Evolutionary conservation across 2,888 invertebrate species (phyloP), one percentile per base, ranked within the genome.

Genomic region (Troides oblongomaculatus): DNA sequence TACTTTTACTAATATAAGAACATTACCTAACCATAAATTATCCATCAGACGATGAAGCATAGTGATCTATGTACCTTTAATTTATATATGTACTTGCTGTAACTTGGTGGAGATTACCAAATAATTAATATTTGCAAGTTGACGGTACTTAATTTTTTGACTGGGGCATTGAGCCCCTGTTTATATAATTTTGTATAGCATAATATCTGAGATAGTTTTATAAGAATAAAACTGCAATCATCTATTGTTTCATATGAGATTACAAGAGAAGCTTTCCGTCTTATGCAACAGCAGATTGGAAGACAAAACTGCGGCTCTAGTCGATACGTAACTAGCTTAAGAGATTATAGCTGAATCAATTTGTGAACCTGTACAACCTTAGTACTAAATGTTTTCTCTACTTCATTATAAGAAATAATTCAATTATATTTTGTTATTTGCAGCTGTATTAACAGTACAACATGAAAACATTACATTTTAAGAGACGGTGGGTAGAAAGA

Each of bases 301-400:
- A 61, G 57, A 69, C 60, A 56, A 58, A 65, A 65, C 69, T 30
- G 62, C 39, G 68, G 63, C 61, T 43, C 43, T 43, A 59, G 46
- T 64, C 64, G 60, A 25, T 64, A 43, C 58, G 18, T 43, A 60
- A 43, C 46, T 39, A 61, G 65, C 46, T 69, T 69, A 69, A 43
- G 25, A 25, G 65, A 56, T 65, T 62, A 65, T 57, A 36, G 30
- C 50, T 46, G 23, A 58, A 46, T 65, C 69, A 57, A 62, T 65
- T 58, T 69, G 50, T 53, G 56, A 56, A 21, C 60, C 60, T 23
- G n/a, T 10, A 6, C 62, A 21, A 25, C 17, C 43, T 43, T 39
- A 60, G 43, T 43, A 39, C 21, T 10, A 58, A 23, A 58, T 23
- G 57, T 58, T 58, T 53, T 53, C n/a, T n/a, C 14, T n/a, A 18